Base-by-base conservation (phyloP, 2,113 vertebrate genomes). In the Rhinogobius similis region DNA sequence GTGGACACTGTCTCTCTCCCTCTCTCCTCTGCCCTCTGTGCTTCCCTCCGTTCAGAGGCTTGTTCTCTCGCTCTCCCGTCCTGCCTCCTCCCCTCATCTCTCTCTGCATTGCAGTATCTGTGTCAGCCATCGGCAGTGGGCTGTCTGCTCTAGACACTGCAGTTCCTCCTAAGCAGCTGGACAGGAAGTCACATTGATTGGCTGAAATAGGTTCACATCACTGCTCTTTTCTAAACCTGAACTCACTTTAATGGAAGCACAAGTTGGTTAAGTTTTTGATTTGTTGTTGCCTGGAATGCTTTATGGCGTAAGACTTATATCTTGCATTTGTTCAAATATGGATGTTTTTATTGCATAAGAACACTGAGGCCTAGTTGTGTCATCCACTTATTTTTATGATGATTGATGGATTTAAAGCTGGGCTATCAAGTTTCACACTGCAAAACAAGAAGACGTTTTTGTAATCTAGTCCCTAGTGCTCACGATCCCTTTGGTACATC, bases 101-200 rank as follows among this genome's bases (percentile, higher is more conserved):
- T 77, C 71, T 81, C 89, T 91, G 89, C 89, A 91, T 82, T 91
- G 89, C 89, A 91, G 89, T 91, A 90, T 91, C 88, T 87, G 88
- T 91, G 87, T 83, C 87, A 87, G 87, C 84, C 88, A 87, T 90
- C 82, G 76, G 81, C 87, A 87, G 79, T 43, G 53, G 64, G 68
- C 75, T 82, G 80, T 75, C 58, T 81, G 39, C 48, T 67, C 67
- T 38, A 38, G 63, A 55, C 44, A 61, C 82, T 78, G 79, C 87
- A 76, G 83, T 82, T 74, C 82, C 61, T 82, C 70, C 77, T 81
- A 44, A 85, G 81, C 83, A 89, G 82, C 84, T 78, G 84, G 79
- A 89, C 84, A 78, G 79, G 72, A 90, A 75, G 67, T 81, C 68
- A 75, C 75, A 83, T 72, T 32, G 68, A 81, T 81, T 9, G 46